Base-by-base conservation (phyloP, 92 coral and sea anemone species). In the Virgularia gustaviana region DNA sequence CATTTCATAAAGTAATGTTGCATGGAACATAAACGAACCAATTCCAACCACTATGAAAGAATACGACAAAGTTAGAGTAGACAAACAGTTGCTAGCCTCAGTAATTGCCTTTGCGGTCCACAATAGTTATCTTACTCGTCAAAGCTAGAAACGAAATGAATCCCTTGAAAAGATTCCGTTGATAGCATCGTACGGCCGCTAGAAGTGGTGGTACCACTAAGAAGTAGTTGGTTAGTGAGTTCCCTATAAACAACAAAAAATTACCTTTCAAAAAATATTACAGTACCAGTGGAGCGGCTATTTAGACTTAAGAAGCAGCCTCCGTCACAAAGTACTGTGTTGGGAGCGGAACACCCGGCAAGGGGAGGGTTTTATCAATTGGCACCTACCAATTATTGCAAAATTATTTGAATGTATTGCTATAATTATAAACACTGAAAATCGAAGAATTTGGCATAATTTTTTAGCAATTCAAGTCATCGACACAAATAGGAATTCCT, bases 21-120 rank as follows among this genome's bases (percentile, higher is more conserved):
- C 97, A 88, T 91, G 97, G 71, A 91, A 91, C 18, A 90, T 83
- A 30, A 83, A 55, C 29, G 97, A 91, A 42, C 97, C 97, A 73
- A 88, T 53, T 13, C 97, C 97, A 27, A 91, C 89, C 73, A 85
- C 97, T 91, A 64, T 16, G 65, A 71, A 39, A n/a, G n/a, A 24
- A 57, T 49, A 55, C 53, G 77, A 49, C 75, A 12, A 10, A 38
- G 19, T 38, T 0, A 54, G 18, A 34, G 56, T 22, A 4, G 16
- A 27, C 11, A 22, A 24, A 4, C 62, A 70, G 1, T 2, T 32
- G 42, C 2, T 23, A 13, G 4, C 10, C 19, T 18, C 39, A 28
- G 54, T 24, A 13, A 64, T 35, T 7, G 35, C 10, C 65, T 6
- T 15, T 43, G 41, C 15, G 44, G 4, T 24, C 44, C n/a, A 18